phyloP scores from a whole-genome alignment of 2,113 vertebrate genomes.

The Clarias magur region DNA sequence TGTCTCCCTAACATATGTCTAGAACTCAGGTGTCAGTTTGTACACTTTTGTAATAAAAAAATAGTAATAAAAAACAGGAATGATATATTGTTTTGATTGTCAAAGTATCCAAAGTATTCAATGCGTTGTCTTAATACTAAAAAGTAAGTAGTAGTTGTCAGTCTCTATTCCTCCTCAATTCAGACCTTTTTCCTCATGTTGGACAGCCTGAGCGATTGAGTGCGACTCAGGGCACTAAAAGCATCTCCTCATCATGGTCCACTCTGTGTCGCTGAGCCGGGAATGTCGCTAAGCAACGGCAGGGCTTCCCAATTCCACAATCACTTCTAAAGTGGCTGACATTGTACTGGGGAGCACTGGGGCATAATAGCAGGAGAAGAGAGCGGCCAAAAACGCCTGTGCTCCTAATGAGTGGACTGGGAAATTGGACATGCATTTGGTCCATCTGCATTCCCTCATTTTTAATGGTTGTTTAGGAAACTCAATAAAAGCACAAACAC shows the following conservation, averaged over 20 bases:
- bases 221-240: slow-evolving; percentile 54
- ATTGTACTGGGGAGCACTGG: slow-evolving; percentile 61
- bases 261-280: slow-evolving; percentile 47
- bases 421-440: slow-evolving; percentile 62
- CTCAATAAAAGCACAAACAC: slow-evolving; percentile 42
- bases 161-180: slow-evolving; percentile 53
- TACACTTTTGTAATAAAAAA: neutral
- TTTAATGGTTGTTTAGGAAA: slow-evolving; percentile 32
- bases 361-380: slow-evolving; percentile 61
- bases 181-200: slow-evolving; percentile 65
- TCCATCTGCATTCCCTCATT: slow-evolving; percentile 31
- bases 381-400: slow-evolving; percentile 56
- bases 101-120: neutral
- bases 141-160: neutral
- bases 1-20: neutral
- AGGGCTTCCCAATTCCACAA: slow-evolving; percentile 53
- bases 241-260: slow-evolving; percentile 53
- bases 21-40: neutral
- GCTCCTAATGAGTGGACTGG: slow-evolving; percentile 62
- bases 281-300: slow-evolving; percentile 72
- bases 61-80: neutral
- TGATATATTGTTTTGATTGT: neutral
- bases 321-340: slow-evolving; percentile 61
- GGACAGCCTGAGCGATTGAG: slow-evolving; percentile 42
- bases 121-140: neutral